Evolutionary conservation across 1,140 invertebrate species (phyloP), one percentile per base, ranked within the genome.

Genomic region (Papilio xuthus): DNA sequence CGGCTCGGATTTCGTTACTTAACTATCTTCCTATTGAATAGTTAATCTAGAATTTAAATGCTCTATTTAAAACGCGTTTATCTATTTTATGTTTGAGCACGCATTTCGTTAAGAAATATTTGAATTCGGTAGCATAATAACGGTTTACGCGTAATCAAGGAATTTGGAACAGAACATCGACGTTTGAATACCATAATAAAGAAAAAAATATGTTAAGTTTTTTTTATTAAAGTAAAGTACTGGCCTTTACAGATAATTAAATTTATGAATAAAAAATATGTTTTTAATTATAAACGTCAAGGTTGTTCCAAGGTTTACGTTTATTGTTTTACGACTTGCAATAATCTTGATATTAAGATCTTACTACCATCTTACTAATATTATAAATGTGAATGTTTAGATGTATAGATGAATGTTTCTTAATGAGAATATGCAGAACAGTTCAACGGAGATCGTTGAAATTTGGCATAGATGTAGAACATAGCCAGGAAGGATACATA

Each of bases 21-120:
- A 81, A 79, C 80, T 81, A 83, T 79, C 79, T 81, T 72, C 76
- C 79, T 78, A 82, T 81, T 75, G 77, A 81, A 80, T 69, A 41
- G 76, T 82, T 84, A 83, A 84, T 84, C 78, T 82, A 72, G 81
- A 77, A 82, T 81, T 83, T 84, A 84, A 87, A 83, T 83, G 79
- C 81, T 84, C 78, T 81, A 75, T 84, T 88, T 86, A 82, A 86
- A 82, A 77, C 71, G 72, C 79, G 80, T 81, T 85, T 89, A 90
- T 90, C 87, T 87, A 77, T 76, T 90, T 89, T 86, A 89, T 89
- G 84, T 87, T 78, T 77, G 76, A 80, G 79, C 83, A 82, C 63
- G 80, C 82, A 83, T 84, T 85, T 81, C 81, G 81, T 76, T 76
- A 76, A 23, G 32, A 76, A 76, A 56, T 63, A 63, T 63, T 76